phyloP scores from a whole-genome alignment of 1,140 invertebrate species.

The Catajapyx aquilonaris region DNA sequence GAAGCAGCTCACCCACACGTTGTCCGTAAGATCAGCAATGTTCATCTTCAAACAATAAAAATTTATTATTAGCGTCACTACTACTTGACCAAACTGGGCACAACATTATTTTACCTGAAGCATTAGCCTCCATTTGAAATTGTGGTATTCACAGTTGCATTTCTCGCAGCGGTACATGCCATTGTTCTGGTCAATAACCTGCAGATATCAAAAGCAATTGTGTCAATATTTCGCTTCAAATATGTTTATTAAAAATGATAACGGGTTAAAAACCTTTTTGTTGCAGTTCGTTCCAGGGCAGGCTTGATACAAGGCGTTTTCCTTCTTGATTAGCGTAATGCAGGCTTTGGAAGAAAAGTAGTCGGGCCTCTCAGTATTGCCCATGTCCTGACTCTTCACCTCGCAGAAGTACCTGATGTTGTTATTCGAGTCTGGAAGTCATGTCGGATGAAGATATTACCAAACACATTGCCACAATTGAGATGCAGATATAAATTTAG shows the following conservation, averaged over 20 bases:
- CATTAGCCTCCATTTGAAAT: slow-evolving; percentile 71
- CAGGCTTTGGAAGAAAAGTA: slow-evolving; percentile 50
- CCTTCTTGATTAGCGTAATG: slow-evolving; percentile 41
- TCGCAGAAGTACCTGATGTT: slow-evolving; percentile 47
- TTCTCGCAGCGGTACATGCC: slow-evolving; percentile 85
- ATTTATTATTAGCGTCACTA: too few relatives aligned
- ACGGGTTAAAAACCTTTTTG: slow-evolving; percentile 47
- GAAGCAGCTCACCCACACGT: slow-evolving; percentile 76
- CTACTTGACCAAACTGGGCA: neutral
- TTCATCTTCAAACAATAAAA: slow-evolving; percentile 28
- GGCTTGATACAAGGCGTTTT: slow-evolving; percentile 73
- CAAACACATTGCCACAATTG: too few relatives aligned
- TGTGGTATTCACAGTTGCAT: slow-evolving; percentile 60
- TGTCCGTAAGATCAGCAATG: slow-evolving; percentile 56
- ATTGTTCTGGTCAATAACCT: slow-evolving; percentile 63
- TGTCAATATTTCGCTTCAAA: slow-evolving; percentile 2
- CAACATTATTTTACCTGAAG: slow-evolving; percentile 37
- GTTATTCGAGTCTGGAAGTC: slow-evolving; percentile 6
- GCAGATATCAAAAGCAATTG: slow-evolving; percentile 8
- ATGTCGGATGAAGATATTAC: too few relatives aligned
- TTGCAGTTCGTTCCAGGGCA: slow-evolving; percentile 72
- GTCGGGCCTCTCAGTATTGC: slow-evolving; percentile 47
- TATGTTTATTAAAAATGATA: slow-evolving; percentile 1
- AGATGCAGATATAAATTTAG: too few relatives aligned
- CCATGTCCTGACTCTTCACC: slow-evolving; percentile 37